Conservation (phyloP, 1,140 invertebrate genomes). For the Himalopsyche phryganea region DNA sequence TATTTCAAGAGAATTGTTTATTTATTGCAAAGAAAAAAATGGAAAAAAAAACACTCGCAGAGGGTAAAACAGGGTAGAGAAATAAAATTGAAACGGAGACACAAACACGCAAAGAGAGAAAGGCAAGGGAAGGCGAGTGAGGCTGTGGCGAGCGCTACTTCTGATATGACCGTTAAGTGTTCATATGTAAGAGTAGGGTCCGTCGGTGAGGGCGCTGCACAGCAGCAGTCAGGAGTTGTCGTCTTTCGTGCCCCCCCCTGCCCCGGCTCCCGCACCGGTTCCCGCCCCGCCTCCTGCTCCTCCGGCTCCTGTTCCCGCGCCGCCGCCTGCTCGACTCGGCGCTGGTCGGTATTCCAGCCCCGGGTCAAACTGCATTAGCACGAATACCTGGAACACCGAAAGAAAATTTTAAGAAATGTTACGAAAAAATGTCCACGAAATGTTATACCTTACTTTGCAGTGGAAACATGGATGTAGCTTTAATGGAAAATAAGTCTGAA, state of each 20-base stretch:
- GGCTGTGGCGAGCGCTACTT: slow-evolving; percentile 31
- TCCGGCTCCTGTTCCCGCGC: slow-evolving; percentile 36
- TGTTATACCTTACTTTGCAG: too few relatives aligned
- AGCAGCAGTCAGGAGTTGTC: slow-evolving; percentile 97
- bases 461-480: too few relatives aligned
- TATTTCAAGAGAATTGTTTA: too few relatives aligned
- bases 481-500: too few relatives aligned
- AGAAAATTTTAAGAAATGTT: too few relatives aligned
- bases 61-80: too few relatives aligned
- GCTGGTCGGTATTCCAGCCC: slow-evolving; percentile 91
- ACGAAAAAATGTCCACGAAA: too few relatives aligned
- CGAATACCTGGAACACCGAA: slow-evolving; percentile 75
- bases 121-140: not conserved
- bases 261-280: slow-evolving; percentile 38
- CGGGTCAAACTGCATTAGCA: slow-evolving; percentile 95
- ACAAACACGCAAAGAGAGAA: slow-evolving; percentile 2
- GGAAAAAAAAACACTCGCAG: too few relatives aligned
- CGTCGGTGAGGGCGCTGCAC: slow-evolving; percentile 96
- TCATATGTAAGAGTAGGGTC: slow-evolving; percentile 66
- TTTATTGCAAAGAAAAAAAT: too few relatives aligned
- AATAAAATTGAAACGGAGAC: too few relatives aligned
- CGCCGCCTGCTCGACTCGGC: slow-evolving; percentile 58
- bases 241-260: slow-evolving; percentile 69
- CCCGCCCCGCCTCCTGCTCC: slow-evolving; percentile 38
- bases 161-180: slow-evolving; percentile 33